A percentile compares a stretch with the other conserved stretches of the same genome.
Evolutionary conservation across 2,888 invertebrate species (phyloP).

Genomic region (Sphaerolaimus hirsutus): DNA sequence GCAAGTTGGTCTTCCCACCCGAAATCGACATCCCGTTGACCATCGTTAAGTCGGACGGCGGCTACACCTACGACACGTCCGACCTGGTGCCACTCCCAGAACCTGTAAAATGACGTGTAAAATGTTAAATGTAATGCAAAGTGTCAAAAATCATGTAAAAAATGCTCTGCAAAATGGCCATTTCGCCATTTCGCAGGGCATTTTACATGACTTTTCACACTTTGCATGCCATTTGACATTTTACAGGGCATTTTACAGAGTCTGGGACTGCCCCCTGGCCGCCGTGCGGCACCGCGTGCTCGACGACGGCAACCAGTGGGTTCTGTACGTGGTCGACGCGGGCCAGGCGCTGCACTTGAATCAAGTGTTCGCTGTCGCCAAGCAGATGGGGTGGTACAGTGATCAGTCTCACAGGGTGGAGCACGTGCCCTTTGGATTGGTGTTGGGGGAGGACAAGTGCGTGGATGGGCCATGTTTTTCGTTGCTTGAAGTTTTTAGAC

Average conservation of each 20-base stretch:
- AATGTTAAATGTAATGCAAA: too few species aligned
- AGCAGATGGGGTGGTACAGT: conserved; percentile 47
- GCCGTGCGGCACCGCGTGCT: conserved; percentile 37
- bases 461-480: conserved; percentile 8
- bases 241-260: too few species aligned
- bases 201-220: too few species aligned
- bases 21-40: conserved; percentile 49
- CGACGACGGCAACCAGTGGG: conserved; percentile 55
- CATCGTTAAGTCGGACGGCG: conserved; percentile 84
- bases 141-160: too few species aligned
- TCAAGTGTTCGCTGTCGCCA: conserved; percentile 47
- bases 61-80: conserved; percentile 86
- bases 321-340: conserved; percentile 74
- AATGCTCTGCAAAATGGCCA: too few species aligned
- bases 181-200: too few species aligned
- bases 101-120: too few species aligned
- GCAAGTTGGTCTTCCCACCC: conserved; percentile 35
- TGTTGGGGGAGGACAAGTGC: conserved; percentile 70
- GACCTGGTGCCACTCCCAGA: too few species aligned
- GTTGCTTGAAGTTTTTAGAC: not conserved
- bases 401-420: conserved; percentile 45
- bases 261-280: too few species aligned
- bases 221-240: too few species aligned
- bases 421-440: conserved; percentile 84
- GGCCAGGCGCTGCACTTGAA: conserved; percentile 61